These are phyloP conservation scores for Calypte anna DNA, from an alignment of 2,113 vertebrate species.

Conservation along the genomic window DNA sequence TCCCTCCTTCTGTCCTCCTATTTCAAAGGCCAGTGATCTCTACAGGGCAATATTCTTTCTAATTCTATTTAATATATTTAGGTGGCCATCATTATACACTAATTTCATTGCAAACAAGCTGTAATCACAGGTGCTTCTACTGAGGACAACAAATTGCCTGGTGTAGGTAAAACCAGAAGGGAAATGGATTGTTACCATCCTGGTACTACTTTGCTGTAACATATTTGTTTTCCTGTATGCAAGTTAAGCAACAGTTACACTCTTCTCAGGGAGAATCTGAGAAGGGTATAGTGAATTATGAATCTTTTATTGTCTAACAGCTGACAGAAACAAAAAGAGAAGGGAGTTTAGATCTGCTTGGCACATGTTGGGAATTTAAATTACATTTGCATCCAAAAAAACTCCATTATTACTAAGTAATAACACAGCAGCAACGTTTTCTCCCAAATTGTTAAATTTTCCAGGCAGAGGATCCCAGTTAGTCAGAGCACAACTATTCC, in stretches of 20 bases:
- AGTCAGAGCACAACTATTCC: slow-evolving; percentile 61
- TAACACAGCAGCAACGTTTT: slow-evolving; percentile 1
- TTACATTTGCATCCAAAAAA: background rate
- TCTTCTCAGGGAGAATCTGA: background rate
- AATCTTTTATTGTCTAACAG: background rate
- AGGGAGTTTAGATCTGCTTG: background rate
- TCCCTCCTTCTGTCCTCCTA: background rate
- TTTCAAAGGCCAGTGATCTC: background rate
- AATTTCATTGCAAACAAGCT: background rate
- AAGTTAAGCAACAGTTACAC: background rate
- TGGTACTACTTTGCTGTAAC: background rate
- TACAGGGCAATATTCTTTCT: background rate
- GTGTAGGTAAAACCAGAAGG: background rate
- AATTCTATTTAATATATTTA: background rate
- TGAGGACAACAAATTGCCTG: background rate
- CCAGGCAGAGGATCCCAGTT: slow-evolving; percentile 14
- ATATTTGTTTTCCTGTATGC: background rate
- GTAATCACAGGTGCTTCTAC: background rate
- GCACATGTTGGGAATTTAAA: background rate
- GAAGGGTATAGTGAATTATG: background rate
- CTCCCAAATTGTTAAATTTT: slow-evolving; percentile 45
- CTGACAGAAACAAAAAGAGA: background rate
- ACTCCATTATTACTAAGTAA: background rate
- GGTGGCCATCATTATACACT: background rate
- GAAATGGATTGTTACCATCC: background rate